Evolutionary conservation across 2,797 vertebrate species (phyloP).

Genomic region (Poeciliopsis infans): DNA sequence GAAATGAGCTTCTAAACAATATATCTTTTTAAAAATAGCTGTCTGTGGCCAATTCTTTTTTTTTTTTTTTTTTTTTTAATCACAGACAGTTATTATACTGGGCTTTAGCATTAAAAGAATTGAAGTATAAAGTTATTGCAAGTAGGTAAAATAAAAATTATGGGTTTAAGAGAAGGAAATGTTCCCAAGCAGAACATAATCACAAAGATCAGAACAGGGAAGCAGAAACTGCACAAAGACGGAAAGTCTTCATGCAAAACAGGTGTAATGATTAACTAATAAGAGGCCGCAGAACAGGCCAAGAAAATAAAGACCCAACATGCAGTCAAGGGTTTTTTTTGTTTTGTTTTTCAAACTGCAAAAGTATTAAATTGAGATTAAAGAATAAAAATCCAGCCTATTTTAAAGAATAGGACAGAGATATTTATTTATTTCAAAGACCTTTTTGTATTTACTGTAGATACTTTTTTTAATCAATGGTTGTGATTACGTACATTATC

Average conservation of each 20-base stretch:
- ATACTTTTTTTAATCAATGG: no score
- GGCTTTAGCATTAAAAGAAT: not conserved
- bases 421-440: not conserved
- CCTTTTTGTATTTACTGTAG: not conserved
- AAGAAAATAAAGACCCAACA: not conserved
- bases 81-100: not conserved
- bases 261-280: slow-evolving; percentile 2
- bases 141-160: not conserved
- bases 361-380: not conserved
- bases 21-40: not conserved
- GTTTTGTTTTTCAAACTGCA: not conserved
- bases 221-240: not conserved
- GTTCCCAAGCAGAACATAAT: not conserved
- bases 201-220: not conserved
- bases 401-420: not conserved
- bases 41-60: not conserved
- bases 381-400: no score
- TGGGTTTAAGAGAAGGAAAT: not conserved
- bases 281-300: not conserved
- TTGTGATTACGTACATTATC: no score
- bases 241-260: not conserved
- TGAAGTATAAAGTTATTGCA: not conserved
- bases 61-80: no score
- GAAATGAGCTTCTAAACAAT: not conserved
- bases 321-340: not conserved